A percentile compares a stretch with the other conserved stretches of the same genome.
Evolutionary conservation across 2,113 vertebrate genomes (phyloP).

Genomic region (Nematolebias whitei): DNA sequence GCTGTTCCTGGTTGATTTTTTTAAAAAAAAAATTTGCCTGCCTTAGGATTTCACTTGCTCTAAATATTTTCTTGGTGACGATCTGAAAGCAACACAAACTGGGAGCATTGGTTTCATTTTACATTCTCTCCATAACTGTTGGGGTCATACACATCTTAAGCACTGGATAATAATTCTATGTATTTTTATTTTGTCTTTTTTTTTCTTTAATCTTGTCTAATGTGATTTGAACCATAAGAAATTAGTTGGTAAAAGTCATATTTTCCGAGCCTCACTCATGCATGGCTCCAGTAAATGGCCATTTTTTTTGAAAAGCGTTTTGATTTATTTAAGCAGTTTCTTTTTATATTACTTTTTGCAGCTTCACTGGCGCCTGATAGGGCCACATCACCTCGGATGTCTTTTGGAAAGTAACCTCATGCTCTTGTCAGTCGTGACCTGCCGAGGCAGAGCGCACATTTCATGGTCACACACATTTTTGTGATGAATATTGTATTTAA

Average conservation of each 20-base stretch:
- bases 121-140: constrained; percentile 85
- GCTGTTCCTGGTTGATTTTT: constrained; percentile 74
- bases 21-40: too few species aligned
- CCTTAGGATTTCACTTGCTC: constrained; percentile 1
- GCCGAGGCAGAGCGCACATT: constrained; percentile 72
- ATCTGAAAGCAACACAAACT: constrained; percentile 89
- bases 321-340: constrained; percentile 94
- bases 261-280: constrained; percentile 83
- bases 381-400: constrained; percentile 63
- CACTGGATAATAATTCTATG: constrained; percentile 96
- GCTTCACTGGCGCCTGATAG: constrained; percentile 85
- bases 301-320: constrained; percentile 85
- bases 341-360: constrained; percentile 80
- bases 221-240: constrained; percentile 86
- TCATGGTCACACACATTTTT: constrained; percentile 71
- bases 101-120: constrained; percentile 90
- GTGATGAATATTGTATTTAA: constrained; percentile 86
- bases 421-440: constrained; percentile 83
- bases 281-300: constrained; percentile 88
- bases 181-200: constrained; percentile 74
- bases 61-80: constrained; percentile 44
- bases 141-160: constrained; percentile 88
- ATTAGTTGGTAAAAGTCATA: constrained; percentile 91
- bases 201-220: constrained; percentile 94
- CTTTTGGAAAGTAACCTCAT: constrained; percentile 58